Evolutionary conservation across 2,888 invertebrate genomes (phyloP).

Genomic region (Frankliniella intonsa): DNA sequence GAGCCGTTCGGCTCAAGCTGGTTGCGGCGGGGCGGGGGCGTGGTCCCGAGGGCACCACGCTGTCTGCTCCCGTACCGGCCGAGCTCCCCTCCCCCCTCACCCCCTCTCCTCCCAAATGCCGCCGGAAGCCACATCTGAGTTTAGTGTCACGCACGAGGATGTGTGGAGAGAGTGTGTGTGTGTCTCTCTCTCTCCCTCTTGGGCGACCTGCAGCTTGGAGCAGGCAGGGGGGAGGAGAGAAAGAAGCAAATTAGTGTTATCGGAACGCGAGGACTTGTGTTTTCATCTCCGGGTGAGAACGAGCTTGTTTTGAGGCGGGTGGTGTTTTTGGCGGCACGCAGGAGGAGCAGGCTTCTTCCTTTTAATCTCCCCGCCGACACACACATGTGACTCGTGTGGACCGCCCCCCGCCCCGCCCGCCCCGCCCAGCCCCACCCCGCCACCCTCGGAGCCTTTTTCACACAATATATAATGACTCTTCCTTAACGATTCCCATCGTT

Average conservation of each 20-base stretch:
- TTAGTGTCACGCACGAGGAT: conserved; percentile 17
- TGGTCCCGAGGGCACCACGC: background rate
- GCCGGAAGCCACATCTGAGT: conserved; percentile 17
- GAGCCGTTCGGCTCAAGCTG: no score
- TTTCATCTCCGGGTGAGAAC: conserved; percentile 15
- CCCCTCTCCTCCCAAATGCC: background rate
- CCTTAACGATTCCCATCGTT: no score
- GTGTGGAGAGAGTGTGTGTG: background rate
- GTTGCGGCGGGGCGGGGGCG: background rate
- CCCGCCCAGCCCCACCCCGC: no score
- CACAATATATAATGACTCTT: background rate
- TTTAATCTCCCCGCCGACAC: background rate
- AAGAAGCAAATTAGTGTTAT: background rate
- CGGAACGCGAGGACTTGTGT: conserved; percentile 9
- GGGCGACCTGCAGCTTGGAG: no score
- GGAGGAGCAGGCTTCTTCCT: background rate
- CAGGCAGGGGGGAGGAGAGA: background rate
- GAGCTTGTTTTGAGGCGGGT: conserved; percentile 18
- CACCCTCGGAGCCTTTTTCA: background rate
- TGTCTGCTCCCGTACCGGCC: background rate
- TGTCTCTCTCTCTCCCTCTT: background rate
- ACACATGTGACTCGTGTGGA: background rate
- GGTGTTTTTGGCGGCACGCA: background rate
- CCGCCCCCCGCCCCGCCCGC: no score
- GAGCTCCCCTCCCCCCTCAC: background rate